phyloP scores from a whole-genome alignment of 2,888 invertebrate species.

The Himalopsyche kuldschensis region DNA sequence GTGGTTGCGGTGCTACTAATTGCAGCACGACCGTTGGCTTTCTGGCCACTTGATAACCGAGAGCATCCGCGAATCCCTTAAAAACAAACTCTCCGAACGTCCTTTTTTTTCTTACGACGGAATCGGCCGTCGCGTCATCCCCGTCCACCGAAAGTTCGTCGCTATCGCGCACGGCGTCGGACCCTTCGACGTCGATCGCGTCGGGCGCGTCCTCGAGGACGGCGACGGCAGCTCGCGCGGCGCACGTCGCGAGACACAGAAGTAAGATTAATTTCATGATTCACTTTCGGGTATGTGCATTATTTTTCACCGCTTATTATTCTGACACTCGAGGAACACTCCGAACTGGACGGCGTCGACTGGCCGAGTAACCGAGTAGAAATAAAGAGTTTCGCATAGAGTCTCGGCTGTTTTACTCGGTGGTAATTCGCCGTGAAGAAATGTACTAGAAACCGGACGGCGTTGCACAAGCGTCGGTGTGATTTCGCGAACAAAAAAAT shows the following conservation, averaged over 20 bases:
- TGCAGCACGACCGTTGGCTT: slow-evolving; percentile 44
- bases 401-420: slow-evolving; percentile 37
- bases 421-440: slow-evolving; percentile 37
- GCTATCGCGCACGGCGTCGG: background rate
- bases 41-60: slow-evolving; percentile 53
- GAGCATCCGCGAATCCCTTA: slow-evolving; percentile 56
- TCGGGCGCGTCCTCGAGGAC: background rate
- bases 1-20: slow-evolving; percentile 49
- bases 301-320: slow-evolving; percentile 2
- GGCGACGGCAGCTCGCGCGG: background rate
- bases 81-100: slow-evolving; percentile 59
- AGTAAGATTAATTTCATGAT: slow-evolving; percentile 17
- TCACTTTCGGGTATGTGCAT: slow-evolving; percentile 21
- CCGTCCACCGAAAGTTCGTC: background rate
- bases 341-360: slow-evolving; percentile 17
- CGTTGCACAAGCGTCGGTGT: slow-evolving; percentile 36
- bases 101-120: slow-evolving; percentile 52
- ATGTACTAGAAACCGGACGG: slow-evolving; percentile 33
- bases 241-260: background rate
- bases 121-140: background rate
- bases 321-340: background rate
- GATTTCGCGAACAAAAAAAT: slow-evolving; percentile 34
- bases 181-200: background rate
- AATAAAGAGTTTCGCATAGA: slow-evolving; percentile 29
- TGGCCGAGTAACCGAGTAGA: slow-evolving; percentile 20